phyloP scores from a whole-genome alignment of 2,113 vertebrate genomes.

The Notothenia rossii region DNA sequence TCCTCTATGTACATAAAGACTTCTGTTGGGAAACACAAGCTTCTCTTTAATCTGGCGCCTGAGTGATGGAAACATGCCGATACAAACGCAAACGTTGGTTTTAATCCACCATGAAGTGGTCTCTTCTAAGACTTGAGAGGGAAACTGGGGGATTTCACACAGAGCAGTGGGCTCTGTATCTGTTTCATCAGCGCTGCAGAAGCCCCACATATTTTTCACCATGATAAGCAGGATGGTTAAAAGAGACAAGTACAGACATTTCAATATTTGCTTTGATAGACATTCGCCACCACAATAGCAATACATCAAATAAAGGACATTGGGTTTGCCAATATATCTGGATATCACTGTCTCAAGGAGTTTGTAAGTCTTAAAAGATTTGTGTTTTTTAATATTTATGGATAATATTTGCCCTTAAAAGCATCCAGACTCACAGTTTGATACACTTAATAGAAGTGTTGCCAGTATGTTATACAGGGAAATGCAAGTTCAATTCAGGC shows the following conservation, averaged over 20 bases:
- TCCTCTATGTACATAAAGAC: constrained; percentile 42
- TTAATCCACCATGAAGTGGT: constrained; percentile 68
- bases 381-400: neutral
- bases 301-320: constrained; percentile 34
- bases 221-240: constrained; percentile 49
- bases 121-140: constrained; percentile 59
- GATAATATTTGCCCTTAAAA: constrained; percentile 4
- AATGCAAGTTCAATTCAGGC: constrained; percentile 22
- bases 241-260: constrained; percentile 50
- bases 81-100: constrained; percentile 43
- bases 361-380: neutral
- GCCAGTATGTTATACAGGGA: constrained; percentile 17
- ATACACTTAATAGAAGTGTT: constrained; percentile 8
- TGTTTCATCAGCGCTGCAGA: constrained; percentile 61
- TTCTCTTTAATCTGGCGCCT: constrained; percentile 48
- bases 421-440: neutral
- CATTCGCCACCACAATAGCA: constrained; percentile 5
- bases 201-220: constrained; percentile 20
- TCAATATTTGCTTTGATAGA: constrained; percentile 65
- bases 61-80: constrained; percentile 51
- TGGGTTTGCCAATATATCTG: neutral
- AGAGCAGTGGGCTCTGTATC: constrained; percentile 50
- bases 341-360: constrained; percentile 23
- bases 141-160: constrained; percentile 62
- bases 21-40: constrained; percentile 34